phyloP scores from a whole-genome alignment of 2,888 invertebrate genomes.

The Thysanoteuthis rhombus region DNA sequence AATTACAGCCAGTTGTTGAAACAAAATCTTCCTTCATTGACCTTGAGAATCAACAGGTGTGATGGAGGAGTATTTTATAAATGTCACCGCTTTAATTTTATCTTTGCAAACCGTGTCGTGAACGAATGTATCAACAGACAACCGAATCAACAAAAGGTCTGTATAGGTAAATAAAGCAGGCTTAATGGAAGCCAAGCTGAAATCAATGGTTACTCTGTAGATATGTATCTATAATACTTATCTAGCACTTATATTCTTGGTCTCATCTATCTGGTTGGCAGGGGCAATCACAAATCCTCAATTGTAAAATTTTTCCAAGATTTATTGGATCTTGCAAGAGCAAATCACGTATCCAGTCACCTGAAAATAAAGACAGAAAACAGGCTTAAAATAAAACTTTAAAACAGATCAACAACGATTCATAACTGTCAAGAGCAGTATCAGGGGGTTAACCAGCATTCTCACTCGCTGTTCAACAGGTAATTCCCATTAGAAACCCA shows the following conservation, averaged over 20 bases:
- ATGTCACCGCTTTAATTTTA: neutral
- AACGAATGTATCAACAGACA: neutral
- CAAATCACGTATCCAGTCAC: neutral
- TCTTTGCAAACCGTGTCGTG: neutral
- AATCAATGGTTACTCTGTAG: neutral
- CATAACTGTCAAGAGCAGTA: too few relatives aligned
- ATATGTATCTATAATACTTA: neutral
- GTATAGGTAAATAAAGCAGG: neutral
- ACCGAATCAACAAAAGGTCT: neutral
- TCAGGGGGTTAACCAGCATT: too few relatives aligned
- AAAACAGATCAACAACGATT: too few relatives aligned
- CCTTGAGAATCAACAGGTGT: neutral
- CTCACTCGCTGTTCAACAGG: too few relatives aligned
- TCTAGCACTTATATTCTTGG: neutral
- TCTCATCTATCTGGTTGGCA: neutral
- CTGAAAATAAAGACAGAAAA: neutral
- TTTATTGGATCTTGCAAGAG: neutral
- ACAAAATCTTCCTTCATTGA: neutral
- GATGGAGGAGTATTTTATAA: neutral
- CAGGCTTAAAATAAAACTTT: too few relatives aligned
- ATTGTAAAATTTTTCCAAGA: neutral
- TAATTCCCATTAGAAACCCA: too few relatives aligned
- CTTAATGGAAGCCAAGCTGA: neutral
- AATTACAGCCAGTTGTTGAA: neutral
- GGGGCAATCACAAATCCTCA: neutral